Percentiles rank a stretch among this genome's conserved stretches.
These are phyloP conservation scores for Philereme transversata DNA, from an alignment of 2,888 invertebrate species.

Conservation along the genomic window DNA sequence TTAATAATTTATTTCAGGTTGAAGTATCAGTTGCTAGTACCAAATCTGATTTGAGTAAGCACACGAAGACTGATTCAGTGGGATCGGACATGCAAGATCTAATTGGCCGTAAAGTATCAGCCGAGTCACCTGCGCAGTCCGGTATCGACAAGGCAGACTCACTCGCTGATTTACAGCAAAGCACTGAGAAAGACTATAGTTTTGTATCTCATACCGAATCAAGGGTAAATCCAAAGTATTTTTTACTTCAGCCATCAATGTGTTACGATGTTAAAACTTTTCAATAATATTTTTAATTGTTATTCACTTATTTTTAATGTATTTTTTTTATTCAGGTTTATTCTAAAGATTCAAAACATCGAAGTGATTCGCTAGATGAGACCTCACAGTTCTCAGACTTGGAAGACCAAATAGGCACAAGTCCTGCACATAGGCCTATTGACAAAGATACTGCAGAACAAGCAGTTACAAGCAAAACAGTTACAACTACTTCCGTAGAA, in stretches of 20 bases:
- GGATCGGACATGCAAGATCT: slow-evolving; percentile 71
- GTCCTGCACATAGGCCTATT: slow-evolving; percentile 65
- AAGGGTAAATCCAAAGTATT: slow-evolving; percentile 57
- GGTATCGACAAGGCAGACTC: slow-evolving; percentile 76
- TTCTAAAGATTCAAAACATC: slow-evolving; percentile 74
- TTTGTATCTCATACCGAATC: slow-evolving; percentile 80
- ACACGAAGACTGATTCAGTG: slow-evolving; percentile 75
- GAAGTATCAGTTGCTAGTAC: slow-evolving; percentile 69
- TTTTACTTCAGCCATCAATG: neutral
- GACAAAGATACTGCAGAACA: slow-evolving; percentile 52
- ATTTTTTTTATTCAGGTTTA: slow-evolving; percentile 51
- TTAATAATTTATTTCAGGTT: slow-evolving; percentile 48
- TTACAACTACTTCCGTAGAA: slow-evolving; percentile 41
- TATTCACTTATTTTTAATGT: neutral
- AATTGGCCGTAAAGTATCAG: slow-evolving; percentile 62
- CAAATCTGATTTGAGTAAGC: slow-evolving; percentile 71
- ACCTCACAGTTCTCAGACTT: slow-evolving; percentile 79
- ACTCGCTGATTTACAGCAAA: slow-evolving; percentile 74
- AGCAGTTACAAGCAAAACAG: slow-evolving; percentile 40
- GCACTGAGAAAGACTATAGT: slow-evolving; percentile 77
- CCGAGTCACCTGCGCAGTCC: slow-evolving; percentile 70
- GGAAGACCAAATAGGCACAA: slow-evolving; percentile 75
- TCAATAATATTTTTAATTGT: neutral
- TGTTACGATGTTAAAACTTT: neutral
- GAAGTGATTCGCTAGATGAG: slow-evolving; percentile 80